These are phyloP conservation scores for Crotalus viridis DNA, from an alignment of 2,113 vertebrate genomes.

Conservation along the genomic window DNA sequence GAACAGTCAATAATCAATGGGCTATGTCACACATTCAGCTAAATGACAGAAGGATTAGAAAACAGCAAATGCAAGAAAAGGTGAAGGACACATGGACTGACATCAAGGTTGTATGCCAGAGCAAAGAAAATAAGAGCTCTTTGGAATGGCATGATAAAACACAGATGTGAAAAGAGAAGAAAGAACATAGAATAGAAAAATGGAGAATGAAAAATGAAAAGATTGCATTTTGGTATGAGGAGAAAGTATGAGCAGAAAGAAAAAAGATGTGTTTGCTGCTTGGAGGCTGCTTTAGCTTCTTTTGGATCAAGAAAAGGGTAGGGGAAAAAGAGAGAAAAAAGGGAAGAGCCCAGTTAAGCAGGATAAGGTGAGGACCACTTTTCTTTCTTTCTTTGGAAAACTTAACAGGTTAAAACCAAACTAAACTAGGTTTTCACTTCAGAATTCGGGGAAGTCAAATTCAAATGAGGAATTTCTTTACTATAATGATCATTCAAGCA, in stretches of 20 bases:
- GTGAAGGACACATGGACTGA: background rate
- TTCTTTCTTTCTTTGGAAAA: background rate
- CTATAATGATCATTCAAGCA: background rate
- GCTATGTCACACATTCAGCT: background rate
- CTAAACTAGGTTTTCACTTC: background rate
- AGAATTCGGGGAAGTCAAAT: background rate
- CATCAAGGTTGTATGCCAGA: background rate
- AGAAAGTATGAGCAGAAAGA: background rate
- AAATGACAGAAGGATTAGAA: background rate
- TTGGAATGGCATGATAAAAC: background rate
- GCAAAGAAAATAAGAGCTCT: background rate
- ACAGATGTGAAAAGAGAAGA: background rate
- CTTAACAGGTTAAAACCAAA: background rate
- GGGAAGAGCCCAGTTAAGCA: background rate
- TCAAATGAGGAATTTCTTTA: background rate
- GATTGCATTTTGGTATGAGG: background rate
- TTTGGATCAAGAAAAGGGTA: background rate
- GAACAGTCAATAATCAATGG: background rate
- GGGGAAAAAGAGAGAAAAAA: background rate
- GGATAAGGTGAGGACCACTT: background rate
- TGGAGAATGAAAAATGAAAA: background rate
- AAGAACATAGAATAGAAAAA: background rate
- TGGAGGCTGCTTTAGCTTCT: background rate
- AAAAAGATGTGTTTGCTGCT: background rate
- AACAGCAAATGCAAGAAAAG: background rate